A percentile compares a stretch with the other conserved stretches of the same genome.
These are phyloP conservation scores for Sula dactylatra DNA, from an alignment of 2,113 vertebrate species.

Conservation along the genomic window DNA sequence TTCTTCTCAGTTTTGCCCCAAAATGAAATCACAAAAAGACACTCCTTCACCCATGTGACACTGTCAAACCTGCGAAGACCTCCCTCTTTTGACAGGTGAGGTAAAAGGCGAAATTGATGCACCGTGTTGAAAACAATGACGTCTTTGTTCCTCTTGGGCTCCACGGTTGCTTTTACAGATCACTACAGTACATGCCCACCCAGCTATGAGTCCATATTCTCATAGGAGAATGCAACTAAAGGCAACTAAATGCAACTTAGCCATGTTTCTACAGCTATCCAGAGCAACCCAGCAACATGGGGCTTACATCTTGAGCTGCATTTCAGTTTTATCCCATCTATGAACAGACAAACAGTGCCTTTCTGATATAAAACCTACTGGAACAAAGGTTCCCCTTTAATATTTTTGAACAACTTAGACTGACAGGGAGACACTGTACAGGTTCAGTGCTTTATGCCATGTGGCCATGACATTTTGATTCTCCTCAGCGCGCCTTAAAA, in stretches of 20 bases:
- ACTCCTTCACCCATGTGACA: rapidly evolving
- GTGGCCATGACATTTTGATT: neutral
- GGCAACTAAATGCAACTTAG: neutral
- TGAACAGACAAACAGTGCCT: neutral
- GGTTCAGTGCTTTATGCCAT: neutral
- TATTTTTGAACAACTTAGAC: neutral
- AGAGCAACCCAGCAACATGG: neutral
- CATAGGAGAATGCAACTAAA: too few species aligned
- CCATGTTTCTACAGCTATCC: neutral
- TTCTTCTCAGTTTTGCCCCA: neutral
- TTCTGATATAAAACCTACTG: neutral
- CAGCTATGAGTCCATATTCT: rapidly evolving
- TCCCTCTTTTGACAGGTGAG: neutral
- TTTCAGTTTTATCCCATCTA: neutral
- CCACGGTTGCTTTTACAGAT: neutral
- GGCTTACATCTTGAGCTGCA: neutral
- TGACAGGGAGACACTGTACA: neutral
- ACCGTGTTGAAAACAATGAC: neutral
- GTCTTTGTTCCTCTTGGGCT: neutral
- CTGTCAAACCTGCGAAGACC: neutral
- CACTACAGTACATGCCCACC: neutral
- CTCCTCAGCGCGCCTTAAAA: neutral
- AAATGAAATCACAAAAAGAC: neutral
- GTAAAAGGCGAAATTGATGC: neutral
- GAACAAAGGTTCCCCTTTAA: neutral